Conservation (phyloP, 2,113 vertebrate genomes). For the Brachyhypopomus gauderio region DNA sequence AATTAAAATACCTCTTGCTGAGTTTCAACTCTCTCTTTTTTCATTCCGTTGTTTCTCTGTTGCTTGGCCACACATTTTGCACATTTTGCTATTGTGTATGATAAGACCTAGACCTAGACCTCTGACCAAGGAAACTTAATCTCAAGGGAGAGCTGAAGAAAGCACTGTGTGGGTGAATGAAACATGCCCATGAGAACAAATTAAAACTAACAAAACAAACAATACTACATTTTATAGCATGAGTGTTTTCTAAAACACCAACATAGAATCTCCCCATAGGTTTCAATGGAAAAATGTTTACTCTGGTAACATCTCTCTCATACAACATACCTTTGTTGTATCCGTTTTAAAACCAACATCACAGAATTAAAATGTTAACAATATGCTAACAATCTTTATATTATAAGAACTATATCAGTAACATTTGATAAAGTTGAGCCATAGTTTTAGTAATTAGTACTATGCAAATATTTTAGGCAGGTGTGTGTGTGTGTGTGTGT, state of each 20-base stretch:
- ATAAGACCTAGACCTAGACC: not conserved
- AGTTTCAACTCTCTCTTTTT: not conserved
- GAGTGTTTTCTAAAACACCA: not conserved
- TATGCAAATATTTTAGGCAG: no score
- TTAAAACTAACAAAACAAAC: slow-evolving; percentile 17
- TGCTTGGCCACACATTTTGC: not conserved
- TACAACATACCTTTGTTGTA: no score
- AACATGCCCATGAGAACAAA: slow-evolving; percentile 13
- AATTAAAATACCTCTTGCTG: not conserved
- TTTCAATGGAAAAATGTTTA: not conserved
- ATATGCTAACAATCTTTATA: no score
- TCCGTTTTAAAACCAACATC: no score
- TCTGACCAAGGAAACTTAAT: slow-evolving; percentile 1
- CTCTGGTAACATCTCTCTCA: not conserved
- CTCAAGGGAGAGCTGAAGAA: slow-evolving; percentile 1
- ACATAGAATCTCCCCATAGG: not conserved
- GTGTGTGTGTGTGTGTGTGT: no score
- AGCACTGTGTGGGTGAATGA: slow-evolving; percentile 6
- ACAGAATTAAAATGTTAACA: no score
- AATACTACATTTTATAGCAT: not conserved
- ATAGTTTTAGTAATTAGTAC: no score
- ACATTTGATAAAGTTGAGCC: no score
- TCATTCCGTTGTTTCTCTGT: not conserved
- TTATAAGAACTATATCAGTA: no score
- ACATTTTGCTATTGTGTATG: not conserved